Base-by-base conservation (phyloP, 1,140 invertebrate species). In the Frieseomelitta varia region DNA sequence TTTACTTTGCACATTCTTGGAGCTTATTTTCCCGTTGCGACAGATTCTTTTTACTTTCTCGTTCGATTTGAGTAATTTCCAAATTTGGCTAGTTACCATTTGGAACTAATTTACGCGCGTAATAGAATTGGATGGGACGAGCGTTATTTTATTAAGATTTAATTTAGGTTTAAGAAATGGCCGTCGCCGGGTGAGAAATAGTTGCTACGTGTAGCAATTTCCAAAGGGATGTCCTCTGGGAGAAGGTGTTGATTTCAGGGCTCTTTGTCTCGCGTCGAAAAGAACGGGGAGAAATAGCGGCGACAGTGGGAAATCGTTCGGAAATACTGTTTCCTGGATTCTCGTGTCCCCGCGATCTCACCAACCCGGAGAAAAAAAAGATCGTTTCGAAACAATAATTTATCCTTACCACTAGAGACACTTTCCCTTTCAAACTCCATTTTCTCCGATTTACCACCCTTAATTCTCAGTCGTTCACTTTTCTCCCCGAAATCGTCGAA, bases 251-350 rank as follows among this genome's bases (percentile, higher is more conserved):
- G 72, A 77, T 88, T 75, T 63, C 87, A 61, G 24, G 27, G 65
- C 68, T 74, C 77, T 88, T 80, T 80, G 81, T 85, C 79, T 51
- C 47, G 77, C 76, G 63, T n/a, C 75, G 81, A 77, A 81, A 79
- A 53, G 68, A 85, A 73, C 63, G 76, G 76, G 58, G 80, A 67
- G 61, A 85, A 86, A 90, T 80, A 73, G 69, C 53, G 67, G 76
- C 77, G 80, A 79, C 76, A 61, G 34, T 34, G 73, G 30, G 27
- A 75, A 76, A 88, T 86, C 72, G 78, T 80, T 80, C 53, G 78
- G 78, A 80, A 80, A 80, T 80, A 80, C 55, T 58, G 67, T 72
- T 80, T 55, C 27, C 55, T 12, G 6, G 61, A 67, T 4, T 24
- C 53, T n/a, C 1, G 30, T 58, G 24, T 79, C 78, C 24, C 55